phyloP scores from a whole-genome alignment of 2,797 vertebrate genomes.

The Gallinago stenura region DNA sequence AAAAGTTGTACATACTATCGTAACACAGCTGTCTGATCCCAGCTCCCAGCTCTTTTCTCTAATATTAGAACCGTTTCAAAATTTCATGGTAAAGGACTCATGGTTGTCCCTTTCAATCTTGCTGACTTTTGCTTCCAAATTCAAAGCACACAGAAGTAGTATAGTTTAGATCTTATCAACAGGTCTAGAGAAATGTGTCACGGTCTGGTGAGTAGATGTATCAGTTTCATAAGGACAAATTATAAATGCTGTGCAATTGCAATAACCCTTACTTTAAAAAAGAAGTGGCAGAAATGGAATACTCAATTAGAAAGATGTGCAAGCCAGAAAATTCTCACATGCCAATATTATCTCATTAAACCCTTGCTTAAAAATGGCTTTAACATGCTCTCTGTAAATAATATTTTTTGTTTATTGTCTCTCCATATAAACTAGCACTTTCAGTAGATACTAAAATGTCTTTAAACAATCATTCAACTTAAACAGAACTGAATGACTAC shows the following conservation, averaged over 20 bases:
- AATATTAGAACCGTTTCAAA: slow-evolving; percentile 12
- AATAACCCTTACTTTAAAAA: slow-evolving; percentile 11
- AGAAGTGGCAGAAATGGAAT: slow-evolving; percentile 44
- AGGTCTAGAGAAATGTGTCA: not conserved
- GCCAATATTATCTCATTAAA: slow-evolving; percentile 33
- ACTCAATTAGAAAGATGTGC: not conserved
- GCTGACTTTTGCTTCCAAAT: slow-evolving; percentile 23
- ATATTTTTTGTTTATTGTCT: slow-evolving; percentile 22
- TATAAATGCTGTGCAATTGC: not conserved
- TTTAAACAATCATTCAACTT: not conserved
- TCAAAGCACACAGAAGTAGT: not conserved
- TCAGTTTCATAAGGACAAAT: slow-evolving; percentile 54
- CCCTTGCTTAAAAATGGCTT: slow-evolving; percentile 44
- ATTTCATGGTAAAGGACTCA: not conserved
- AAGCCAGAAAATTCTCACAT: slow-evolving; percentile 5
- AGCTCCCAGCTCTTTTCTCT: not conserved
- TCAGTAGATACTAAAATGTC: not conserved
- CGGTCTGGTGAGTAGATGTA: not conserved
- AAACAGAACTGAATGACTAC: not conserved
- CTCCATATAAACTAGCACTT: slow-evolving; percentile 3
- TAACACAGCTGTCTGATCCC: not conserved
- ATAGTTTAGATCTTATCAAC: not conserved
- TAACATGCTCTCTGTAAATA: not conserved
- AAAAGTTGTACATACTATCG: not conserved
- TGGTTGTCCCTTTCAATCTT: slow-evolving; percentile 21